These are phyloP conservation scores for Micoletzkya japonica DNA, from an alignment of 2,888 invertebrate species.

Conservation along the genomic window DNA sequence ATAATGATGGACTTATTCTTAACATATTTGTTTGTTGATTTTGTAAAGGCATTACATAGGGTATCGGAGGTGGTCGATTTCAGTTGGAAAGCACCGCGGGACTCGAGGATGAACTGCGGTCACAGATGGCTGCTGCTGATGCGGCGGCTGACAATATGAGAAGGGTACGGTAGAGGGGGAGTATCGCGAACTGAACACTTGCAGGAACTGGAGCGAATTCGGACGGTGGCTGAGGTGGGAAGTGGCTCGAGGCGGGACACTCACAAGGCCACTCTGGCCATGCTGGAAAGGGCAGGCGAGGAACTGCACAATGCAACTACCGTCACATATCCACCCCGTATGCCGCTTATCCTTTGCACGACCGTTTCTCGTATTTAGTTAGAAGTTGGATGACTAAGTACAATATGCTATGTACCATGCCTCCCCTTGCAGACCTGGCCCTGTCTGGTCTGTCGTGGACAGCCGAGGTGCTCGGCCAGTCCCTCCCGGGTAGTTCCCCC, in stretches of 20 bases:
- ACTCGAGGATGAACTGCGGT: slow-evolving; percentile 48
- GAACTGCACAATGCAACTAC: slow-evolving; percentile 59
- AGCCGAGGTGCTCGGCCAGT: slow-evolving; percentile 28
- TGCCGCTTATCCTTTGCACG: neutral
- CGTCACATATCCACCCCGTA: slow-evolving; percentile 57
- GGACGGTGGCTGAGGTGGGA: neutral
- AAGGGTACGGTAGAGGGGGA: slow-evolving; percentile 29
- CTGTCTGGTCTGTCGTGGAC: slow-evolving; percentile 36
- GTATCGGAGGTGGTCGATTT: neutral
- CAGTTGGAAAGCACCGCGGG: slow-evolving; percentile 31
- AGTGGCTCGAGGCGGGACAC: neutral
- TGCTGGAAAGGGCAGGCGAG: slow-evolving; percentile 53
- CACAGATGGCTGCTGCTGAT: slow-evolving; percentile 50
- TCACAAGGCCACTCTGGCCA: slow-evolving; percentile 35
- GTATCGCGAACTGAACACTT: neutral
- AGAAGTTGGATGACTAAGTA: neutral
- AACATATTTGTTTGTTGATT: too few species aligned
- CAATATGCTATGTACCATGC: neutral
- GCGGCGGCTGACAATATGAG: slow-evolving; percentile 50
- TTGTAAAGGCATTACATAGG: too few species aligned
- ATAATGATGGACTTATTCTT: too few species aligned
- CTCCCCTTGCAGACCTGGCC: slow-evolving; percentile 37
- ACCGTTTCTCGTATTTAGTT: neutral
- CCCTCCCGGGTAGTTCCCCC: neutral
- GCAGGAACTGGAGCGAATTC: slow-evolving; percentile 17